Conservation (phyloP, 2,113 vertebrate species). For the Hylia prasina region DNA sequence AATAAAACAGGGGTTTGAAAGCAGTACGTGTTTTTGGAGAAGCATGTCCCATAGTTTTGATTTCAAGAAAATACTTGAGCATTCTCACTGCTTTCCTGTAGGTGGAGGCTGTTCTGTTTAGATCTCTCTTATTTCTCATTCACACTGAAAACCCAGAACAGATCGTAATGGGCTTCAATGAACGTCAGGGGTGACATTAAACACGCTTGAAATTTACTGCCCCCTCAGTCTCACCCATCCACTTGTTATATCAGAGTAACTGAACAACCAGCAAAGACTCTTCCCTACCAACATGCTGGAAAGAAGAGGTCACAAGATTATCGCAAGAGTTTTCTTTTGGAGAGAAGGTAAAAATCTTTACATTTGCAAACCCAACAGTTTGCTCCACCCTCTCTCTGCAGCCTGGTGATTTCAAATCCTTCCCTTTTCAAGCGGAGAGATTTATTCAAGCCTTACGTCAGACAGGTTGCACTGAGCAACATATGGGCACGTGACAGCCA, state of each 20-base stretch:
- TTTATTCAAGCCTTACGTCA: not conserved
- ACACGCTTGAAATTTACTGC: not conserved
- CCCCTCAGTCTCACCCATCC: not conserved
- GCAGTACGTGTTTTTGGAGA: rapidly evolving
- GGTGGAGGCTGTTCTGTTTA: not conserved
- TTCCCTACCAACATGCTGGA: not conserved
- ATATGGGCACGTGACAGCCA: not conserved
- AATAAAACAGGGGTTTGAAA: not conserved
- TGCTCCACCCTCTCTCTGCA: not conserved
- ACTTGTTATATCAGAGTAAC: not conserved
- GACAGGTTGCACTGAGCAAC: not conserved
- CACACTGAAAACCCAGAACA: not conserved
- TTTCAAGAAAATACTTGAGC: not conserved
- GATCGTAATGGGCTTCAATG: rapidly evolving
- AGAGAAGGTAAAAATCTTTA: not conserved
- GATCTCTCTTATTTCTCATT: not conserved
- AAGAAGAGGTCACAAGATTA: not conserved
- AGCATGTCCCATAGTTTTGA: not conserved
- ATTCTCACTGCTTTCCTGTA: not conserved
- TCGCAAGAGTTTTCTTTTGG: not conserved
- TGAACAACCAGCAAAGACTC: not conserved
- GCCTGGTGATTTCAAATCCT: not conserved
- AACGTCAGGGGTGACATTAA: not conserved
- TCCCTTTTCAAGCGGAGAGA: not conserved
- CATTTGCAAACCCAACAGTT: not conserved